A percentile compares a stretch with the other conserved stretches of the same genome.
These are phyloP conservation scores for Ennomos fuscantarius DNA, from an alignment of 2,888 invertebrate genomes.

Conservation along the genomic window DNA sequence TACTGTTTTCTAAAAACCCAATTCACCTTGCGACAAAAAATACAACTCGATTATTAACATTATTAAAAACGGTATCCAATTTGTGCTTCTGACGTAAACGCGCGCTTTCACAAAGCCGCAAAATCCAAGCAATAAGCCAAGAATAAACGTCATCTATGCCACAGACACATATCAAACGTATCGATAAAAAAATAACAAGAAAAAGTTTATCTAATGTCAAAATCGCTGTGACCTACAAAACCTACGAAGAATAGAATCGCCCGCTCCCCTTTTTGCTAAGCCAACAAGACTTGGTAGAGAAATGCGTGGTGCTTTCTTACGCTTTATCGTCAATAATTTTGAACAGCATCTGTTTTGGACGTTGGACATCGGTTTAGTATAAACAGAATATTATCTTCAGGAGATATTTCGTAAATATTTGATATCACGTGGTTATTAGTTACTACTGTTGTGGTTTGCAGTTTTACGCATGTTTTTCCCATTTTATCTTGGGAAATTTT, in stretches of 20 bases:
- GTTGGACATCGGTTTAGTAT: conserved; percentile 5
- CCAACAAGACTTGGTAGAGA: conserved; percentile 20
- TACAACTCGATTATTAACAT: too few relatives aligned
- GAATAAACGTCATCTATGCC: conserved; percentile 30
- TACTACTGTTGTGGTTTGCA: too few relatives aligned
- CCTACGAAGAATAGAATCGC: conserved; percentile 25
- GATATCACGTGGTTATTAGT: too few relatives aligned
- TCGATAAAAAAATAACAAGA: conserved; percentile 38
- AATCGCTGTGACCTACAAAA: conserved; percentile 30
- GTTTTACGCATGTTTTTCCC: too few relatives aligned
- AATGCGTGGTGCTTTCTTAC: conserved; percentile 14
- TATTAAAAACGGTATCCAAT: conserved; percentile 2
- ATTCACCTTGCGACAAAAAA: too few relatives aligned
- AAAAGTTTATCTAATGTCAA: conserved; percentile 34
- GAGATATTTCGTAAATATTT: too few relatives aligned
- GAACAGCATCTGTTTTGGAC: background rate
- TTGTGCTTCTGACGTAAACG: conserved; percentile 18
- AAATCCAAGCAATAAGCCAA: conserved; percentile 23
- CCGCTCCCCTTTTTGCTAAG: conserved; percentile 24
- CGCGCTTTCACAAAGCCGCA: conserved; percentile 20
- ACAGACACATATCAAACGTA: conserved; percentile 37
- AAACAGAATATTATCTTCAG: too few relatives aligned
- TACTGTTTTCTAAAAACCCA: too few relatives aligned
- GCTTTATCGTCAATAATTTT: conserved; percentile 7
- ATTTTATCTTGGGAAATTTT: too few relatives aligned